These are phyloP conservation scores for Trichonephila clavata DNA, from an alignment of 1,140 invertebrate genomes.

Conservation along the genomic window DNA sequence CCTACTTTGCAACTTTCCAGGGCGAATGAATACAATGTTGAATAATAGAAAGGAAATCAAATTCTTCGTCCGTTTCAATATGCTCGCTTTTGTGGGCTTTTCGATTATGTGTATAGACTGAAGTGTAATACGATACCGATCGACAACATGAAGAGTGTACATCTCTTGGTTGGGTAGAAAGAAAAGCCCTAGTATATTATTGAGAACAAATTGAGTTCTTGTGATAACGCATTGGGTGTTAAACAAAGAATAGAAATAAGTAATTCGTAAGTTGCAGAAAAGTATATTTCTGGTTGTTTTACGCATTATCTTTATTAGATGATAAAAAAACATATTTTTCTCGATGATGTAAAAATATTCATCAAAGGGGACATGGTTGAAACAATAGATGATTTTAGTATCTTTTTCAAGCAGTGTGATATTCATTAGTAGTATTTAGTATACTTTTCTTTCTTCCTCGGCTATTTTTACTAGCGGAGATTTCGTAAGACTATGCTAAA, in stretches of 20 bases:
- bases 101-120: neutral
- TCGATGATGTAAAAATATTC: too few species aligned
- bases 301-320: neutral
- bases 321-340: neutral
- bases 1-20: neutral
- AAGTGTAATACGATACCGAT: neutral
- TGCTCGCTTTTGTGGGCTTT: neutral
- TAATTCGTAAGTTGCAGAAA: neutral
- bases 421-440: too few species aligned
- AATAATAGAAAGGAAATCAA: constrained; percentile 10
- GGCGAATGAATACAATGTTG: neutral
- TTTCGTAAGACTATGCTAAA: too few species aligned
- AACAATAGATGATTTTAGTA: too few species aligned
- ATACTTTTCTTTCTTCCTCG: too few species aligned
- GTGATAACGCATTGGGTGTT: neutral
- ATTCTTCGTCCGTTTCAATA: neutral
- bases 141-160: neutral
- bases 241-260: neutral
- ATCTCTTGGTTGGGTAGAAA: neutral
- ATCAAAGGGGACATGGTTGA: too few species aligned
- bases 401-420: too few species aligned
- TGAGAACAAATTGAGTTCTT: neutral
- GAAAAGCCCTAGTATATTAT: neutral
- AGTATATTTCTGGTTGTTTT: neutral
- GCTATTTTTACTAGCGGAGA: too few species aligned